These are phyloP conservation scores for Rhodinocichla rosea DNA, from an alignment of 2,113 vertebrate genomes.

Conservation along the genomic window DNA sequence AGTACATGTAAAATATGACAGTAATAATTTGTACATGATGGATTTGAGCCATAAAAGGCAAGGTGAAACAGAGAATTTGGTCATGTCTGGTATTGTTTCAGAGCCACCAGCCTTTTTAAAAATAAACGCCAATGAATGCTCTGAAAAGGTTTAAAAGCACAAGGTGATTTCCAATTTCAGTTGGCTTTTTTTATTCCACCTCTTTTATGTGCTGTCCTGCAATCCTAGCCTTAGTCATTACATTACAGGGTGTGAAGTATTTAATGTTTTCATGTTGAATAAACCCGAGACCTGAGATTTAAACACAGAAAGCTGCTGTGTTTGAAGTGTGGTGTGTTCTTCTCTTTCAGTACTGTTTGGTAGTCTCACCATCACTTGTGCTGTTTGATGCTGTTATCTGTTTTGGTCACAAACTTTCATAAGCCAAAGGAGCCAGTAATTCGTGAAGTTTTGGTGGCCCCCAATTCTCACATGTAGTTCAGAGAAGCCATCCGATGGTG, in stretches of 20 bases:
- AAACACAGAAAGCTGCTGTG: neutral
- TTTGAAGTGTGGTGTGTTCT: neutral
- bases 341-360: neutral
- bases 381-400: neutral
- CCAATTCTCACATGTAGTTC: neutral
- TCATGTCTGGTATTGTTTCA: neutral
- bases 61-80: neutral
- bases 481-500: neutral
- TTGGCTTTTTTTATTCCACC: neutral
- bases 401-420: neutral
- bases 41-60: neutral
- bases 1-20: neutral
- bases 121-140: neutral
- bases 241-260: neutral
- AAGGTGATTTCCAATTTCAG: constrained; percentile 4
- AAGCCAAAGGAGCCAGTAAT: neutral
- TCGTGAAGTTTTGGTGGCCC: neutral
- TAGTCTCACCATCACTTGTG: neutral
- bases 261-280: neutral
- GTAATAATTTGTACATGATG: neutral
- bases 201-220: neutral
- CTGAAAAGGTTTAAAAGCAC: neutral
- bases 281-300: neutral
- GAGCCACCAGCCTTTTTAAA: neutral
- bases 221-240: neutral